Conservation (phyloP, 2,113 vertebrate genomes). For the Pogona vitticeps region DNA sequence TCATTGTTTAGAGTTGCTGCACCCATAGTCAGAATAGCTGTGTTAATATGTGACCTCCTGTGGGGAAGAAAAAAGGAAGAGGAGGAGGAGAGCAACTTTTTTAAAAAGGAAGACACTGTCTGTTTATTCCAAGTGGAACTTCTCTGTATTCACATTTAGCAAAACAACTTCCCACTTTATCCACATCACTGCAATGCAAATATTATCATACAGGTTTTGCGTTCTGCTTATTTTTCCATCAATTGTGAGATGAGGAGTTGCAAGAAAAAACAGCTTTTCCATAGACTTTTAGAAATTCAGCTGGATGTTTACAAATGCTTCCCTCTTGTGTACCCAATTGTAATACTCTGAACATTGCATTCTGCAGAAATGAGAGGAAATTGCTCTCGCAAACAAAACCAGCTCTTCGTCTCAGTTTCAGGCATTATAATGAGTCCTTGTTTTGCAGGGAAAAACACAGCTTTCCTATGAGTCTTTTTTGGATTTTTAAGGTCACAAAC, state of each 20-base stretch:
- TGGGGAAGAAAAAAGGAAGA: too few relatives aligned
- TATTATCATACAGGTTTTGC: too few relatives aligned
- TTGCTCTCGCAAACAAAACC: neutral
- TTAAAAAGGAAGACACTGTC: too few relatives aligned
- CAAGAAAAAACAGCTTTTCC: neutral
- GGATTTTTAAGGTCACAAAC: neutral
- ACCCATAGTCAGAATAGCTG: too few relatives aligned
- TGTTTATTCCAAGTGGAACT: too few relatives aligned
- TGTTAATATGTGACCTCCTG: too few relatives aligned
- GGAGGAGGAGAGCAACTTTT: too few relatives aligned
- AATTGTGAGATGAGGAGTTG: neutral
- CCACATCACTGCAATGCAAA: neutral
- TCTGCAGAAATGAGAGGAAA: neutral
- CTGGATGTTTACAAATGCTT: neutral
- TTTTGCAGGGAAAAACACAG: neutral
- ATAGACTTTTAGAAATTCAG: neutral
- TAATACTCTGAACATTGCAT: neutral
- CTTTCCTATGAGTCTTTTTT: conserved; percentile 19
- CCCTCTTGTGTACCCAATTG: neutral
- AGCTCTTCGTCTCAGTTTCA: neutral
- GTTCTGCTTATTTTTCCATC: neutral
- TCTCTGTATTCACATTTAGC: too few relatives aligned
- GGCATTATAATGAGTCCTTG: neutral
- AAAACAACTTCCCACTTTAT: too few relatives aligned
- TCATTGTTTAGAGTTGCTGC: too few relatives aligned